Base-by-base conservation (phyloP, 2,888 invertebrate species). In the Thera obeliscata region DNA sequence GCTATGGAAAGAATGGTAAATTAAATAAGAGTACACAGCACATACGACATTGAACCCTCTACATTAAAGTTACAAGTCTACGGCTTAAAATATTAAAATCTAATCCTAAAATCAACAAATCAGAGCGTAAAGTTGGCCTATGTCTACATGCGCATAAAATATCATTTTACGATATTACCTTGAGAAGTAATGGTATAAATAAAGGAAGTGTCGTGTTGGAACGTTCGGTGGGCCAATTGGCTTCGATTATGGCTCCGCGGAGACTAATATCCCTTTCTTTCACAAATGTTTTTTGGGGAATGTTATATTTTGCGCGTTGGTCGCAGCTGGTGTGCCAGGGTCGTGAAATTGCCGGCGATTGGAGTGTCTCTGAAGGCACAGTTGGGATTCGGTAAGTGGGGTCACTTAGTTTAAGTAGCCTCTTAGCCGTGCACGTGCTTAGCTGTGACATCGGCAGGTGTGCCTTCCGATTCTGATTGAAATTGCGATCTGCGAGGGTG, bases 191-290 rank as follows among this genome's bases (percentile, higher is more conserved):
- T 84, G 83, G 83, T 84, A 89, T 90, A 90, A 90, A 91, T 90
- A 90, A 89, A 87, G 80, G 81, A 87, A 86, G 83, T 87, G 88
- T 87, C 88, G 86, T 86, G 88, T 86, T 79, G 84, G 84, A 76
- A 78, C 86, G 84, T 84, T 86, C 85, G 86, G 88, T 86, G 87
- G 84, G 86, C 85, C 93, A 87, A 94, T 94, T 93, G 93, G 89
- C 88, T 90, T 93, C 91, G 93, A 94, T 93, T 90, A 94, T 91
- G 80, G 92, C 85, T 78, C 94, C 94, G 81, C 84, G 86, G 94
- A 93, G 94, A 94, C 89, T 92, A 93, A 94, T 94, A 94, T 90
- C 87, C 90, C 83, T 89, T 90, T 90, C 90, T 90, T 91, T 90
- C 80, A 85, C 84, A 87, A 91, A 90, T 90, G 91, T 90, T 90